Conservation (phyloP, 1,140 invertebrate genomes). For the Leucophenga varia region DNA sequence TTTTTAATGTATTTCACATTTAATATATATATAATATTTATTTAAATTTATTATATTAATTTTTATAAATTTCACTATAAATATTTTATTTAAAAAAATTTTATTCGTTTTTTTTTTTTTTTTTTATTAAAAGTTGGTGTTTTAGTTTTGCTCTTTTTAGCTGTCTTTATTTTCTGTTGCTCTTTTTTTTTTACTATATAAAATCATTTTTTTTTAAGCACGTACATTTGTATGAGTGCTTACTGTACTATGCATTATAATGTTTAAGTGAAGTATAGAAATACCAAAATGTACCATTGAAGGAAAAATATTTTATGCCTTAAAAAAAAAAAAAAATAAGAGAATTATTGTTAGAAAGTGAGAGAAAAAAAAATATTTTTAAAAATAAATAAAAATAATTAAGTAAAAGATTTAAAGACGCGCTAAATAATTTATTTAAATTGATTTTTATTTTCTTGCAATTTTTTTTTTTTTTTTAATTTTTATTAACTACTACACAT, state of each 20-base stretch:
- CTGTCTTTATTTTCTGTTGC: constrained; percentile 9
- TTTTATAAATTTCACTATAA: constrained; percentile 53
- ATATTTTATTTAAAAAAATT: constrained; percentile 43
- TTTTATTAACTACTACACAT: no score
- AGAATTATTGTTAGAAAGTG: no score
- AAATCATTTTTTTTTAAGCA: constrained; percentile 1
- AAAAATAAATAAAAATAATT: no score
- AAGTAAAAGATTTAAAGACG: no score
- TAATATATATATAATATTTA: constrained; percentile 13
- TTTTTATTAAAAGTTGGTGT: constrained; percentile 41
- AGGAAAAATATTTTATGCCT: no score
- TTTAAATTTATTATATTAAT: constrained; percentile 15
- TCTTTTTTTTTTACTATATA: constrained; percentile 4
- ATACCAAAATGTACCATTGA: neutral
- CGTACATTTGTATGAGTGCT: neutral
- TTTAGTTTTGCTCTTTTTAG: constrained; percentile 33
- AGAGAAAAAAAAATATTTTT: no score
- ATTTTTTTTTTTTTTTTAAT: no score
- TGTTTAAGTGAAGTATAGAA: neutral
- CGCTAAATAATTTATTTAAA: no score
- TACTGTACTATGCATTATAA: no score
- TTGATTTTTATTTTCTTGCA: no score
- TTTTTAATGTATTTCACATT: constrained; percentile 53
- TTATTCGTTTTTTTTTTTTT: constrained; percentile 24
- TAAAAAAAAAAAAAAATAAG: no score